Evolutionary conservation across 2,888 invertebrate genomes (phyloP).

Genomic region (Drosophila anomalata): DNA sequence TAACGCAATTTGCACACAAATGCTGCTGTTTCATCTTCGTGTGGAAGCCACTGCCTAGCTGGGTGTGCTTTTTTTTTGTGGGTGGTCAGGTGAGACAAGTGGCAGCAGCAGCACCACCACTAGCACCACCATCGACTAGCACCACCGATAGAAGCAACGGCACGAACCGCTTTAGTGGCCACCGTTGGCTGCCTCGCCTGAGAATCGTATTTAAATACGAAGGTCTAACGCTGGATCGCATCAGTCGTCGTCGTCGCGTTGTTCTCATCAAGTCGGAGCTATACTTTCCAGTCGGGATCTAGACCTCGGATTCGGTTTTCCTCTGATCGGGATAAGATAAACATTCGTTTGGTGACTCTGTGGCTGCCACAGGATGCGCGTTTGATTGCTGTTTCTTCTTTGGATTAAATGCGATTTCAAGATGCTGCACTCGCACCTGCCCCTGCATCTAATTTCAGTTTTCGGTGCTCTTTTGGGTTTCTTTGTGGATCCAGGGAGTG

Average conservation of each 20-base stretch:
- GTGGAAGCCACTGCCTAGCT: conserved; percentile 25
- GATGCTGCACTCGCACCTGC: conserved; percentile 53
- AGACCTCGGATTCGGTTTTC: conserved; percentile 22
- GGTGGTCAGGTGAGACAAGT: conserved; percentile 83
- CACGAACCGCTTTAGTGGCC: conserved; percentile 49
- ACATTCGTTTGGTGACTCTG: conserved; percentile 10
- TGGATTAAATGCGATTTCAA: conserved; percentile 38
- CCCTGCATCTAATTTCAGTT: conserved; percentile 42
- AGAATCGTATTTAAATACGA: conserved; percentile 82
- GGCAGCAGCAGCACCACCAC: conserved; percentile 51
- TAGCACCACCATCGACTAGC: conserved; percentile 15
- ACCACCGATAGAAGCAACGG: conserved; percentile 23
- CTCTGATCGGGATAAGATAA: conserved; percentile 3
- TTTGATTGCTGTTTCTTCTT: conserved; percentile 44
- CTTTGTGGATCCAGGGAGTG: conserved; percentile 38
- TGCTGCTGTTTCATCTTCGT: conserved; percentile 54
- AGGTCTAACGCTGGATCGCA: conserved; percentile 73
- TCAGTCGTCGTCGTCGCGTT: conserved; percentile 81
- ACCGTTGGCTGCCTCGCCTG: conserved; percentile 75
- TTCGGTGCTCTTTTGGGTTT: conserved; percentile 44
- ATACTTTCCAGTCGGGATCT: conserved; percentile 13
- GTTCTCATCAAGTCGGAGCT: conserved; percentile 66
- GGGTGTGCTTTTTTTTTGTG: conserved; percentile 74
- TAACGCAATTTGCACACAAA: conserved; percentile 81
- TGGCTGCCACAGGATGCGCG: conserved; percentile 57